phyloP scores from a whole-genome alignment of 2,797 vertebrate genomes.

The Phoxinus dragarum region DNA sequence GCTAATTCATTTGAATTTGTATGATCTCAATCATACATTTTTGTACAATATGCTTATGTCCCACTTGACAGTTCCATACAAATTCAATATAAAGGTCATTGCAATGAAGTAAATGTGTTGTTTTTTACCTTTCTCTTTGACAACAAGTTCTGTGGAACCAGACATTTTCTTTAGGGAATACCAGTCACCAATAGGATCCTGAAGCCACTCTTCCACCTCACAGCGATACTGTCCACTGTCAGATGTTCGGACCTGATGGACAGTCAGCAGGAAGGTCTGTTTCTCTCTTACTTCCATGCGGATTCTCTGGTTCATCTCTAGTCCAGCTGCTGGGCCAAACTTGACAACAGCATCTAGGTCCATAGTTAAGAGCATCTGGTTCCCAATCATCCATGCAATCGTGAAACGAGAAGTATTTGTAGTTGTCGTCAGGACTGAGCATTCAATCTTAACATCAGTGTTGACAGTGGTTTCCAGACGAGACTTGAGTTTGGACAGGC shows the following conservation, averaged over 20 bases:
- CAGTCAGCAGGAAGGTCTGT: slow-evolving; percentile 74
- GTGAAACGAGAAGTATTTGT: slow-evolving; percentile 70
- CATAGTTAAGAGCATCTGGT: slow-evolving; percentile 65
- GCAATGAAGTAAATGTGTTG: neutral
- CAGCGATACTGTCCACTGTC: slow-evolving; percentile 74
- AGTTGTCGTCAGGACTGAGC: slow-evolving; percentile 65
- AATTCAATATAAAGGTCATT: neutral
- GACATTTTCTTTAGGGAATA: slow-evolving; percentile 61
- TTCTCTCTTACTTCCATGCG: slow-evolving; percentile 64
- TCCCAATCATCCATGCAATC: slow-evolving; percentile 78
- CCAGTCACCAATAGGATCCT: slow-evolving; percentile 73
- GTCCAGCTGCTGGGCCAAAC: slow-evolving; percentile 55
- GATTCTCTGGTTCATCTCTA: slow-evolving; percentile 64
- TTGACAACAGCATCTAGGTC: slow-evolving; percentile 66
- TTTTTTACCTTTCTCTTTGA: slow-evolving; percentile 70
- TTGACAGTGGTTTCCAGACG: slow-evolving; percentile 51
- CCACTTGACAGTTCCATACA: no score
- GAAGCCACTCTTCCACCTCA: slow-evolving; percentile 76
- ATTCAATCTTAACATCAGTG: slow-evolving; percentile 76
- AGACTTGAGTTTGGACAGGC: slow-evolving; percentile 59
- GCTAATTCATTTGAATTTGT: neutral
- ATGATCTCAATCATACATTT: no score
- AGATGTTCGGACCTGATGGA: slow-evolving; percentile 69
- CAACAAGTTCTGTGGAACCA: slow-evolving; percentile 48
- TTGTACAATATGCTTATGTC: no score